These are phyloP conservation scores for Chloroceryle amazona DNA, from an alignment of 2,797 vertebrate species.

Conservation along the genomic window DNA sequence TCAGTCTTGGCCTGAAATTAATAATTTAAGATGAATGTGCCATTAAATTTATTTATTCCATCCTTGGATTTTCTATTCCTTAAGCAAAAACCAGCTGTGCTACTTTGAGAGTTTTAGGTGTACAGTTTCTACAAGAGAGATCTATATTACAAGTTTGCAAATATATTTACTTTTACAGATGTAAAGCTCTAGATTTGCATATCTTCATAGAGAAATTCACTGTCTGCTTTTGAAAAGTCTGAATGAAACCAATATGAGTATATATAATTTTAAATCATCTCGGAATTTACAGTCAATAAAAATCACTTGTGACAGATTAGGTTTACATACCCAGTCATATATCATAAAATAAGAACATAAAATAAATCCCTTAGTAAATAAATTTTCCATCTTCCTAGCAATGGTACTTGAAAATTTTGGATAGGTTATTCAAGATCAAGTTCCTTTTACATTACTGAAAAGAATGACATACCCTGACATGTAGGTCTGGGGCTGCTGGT, in stretches of 20 bases:
- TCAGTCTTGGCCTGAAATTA: not conserved
- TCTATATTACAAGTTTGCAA: not conserved
- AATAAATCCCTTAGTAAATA: not conserved
- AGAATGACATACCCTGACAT: not conserved
- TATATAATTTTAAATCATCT: not conserved
- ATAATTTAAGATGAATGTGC: not conserved
- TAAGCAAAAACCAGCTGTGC: not conserved
- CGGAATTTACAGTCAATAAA: not conserved
- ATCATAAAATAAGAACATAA: not conserved
- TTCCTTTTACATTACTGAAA: not conserved
- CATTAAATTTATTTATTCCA: not conserved
- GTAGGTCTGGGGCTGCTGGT: not conserved
- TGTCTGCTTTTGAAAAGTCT: not conserved
- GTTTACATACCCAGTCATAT: not conserved
- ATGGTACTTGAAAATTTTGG: not conserved
- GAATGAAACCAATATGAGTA: not conserved
- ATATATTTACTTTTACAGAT: not conserved
- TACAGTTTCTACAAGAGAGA: not conserved
- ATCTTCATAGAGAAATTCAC: not conserved
- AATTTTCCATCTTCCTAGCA: not conserved
- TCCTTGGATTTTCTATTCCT: not conserved
- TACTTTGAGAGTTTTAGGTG: not conserved
- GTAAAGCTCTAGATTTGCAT: not conserved
- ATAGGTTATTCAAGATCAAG: not conserved
- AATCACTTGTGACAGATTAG: not conserved